Conservation (phyloP, 1,140 invertebrate species). For the Steinernema khuongi region DNA sequence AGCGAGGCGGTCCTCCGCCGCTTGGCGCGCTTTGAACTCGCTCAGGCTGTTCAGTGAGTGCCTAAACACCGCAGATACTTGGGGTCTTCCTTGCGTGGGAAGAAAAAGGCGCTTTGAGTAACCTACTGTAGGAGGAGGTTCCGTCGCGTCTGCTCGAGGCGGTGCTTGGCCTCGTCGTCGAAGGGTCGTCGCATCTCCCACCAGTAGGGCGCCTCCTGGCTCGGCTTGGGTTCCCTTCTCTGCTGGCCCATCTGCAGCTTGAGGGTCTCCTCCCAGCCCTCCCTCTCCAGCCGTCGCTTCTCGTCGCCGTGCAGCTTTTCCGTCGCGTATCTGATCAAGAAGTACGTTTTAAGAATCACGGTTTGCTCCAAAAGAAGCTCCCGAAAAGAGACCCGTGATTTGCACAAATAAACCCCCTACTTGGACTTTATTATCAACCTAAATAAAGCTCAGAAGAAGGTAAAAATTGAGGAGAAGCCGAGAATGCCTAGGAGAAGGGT, state of each 20-base stretch:
- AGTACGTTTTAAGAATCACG: too few relatives aligned
- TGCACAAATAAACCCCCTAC: too few relatives aligned
- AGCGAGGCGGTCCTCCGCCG: background rate
- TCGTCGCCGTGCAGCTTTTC: background rate
- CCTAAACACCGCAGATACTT: background rate
- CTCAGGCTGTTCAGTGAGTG: background rate
- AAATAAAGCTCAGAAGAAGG: too few relatives aligned
- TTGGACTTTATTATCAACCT: too few relatives aligned
- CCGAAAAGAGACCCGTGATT: too few relatives aligned
- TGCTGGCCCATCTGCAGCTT: background rate
- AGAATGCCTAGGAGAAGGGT: too few relatives aligned
- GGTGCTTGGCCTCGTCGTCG: constrained; percentile 5
- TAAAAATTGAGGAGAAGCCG: too few relatives aligned
- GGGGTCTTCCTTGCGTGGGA: too few relatives aligned
- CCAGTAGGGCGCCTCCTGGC: background rate
- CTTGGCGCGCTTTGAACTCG: constrained; percentile 1
- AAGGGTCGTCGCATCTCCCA: background rate
- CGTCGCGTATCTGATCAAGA: background rate
- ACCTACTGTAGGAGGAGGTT: background rate
- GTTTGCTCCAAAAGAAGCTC: too few relatives aligned
- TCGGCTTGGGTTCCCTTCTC: background rate
- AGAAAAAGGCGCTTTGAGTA: too few relatives aligned
- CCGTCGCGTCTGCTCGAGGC: background rate
- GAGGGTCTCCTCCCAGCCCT: background rate
- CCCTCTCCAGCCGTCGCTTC: background rate